Evolutionary conservation across 2,888 invertebrate species (phyloP), one percentile per base, ranked within the genome.

Genomic region (Lochmaea crataegi): DNA sequence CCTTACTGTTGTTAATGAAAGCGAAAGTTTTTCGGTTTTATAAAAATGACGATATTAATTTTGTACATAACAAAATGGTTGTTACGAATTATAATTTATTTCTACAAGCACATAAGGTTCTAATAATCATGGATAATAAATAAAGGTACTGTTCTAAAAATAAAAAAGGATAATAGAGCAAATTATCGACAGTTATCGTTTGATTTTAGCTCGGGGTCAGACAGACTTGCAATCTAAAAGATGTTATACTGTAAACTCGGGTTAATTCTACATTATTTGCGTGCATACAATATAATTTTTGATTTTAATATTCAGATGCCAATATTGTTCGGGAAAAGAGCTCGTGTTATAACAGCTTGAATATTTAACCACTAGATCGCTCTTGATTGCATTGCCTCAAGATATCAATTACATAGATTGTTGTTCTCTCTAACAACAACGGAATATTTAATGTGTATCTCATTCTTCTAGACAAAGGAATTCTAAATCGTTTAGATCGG

Each of bases 321-420:
- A 85, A 86, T 86, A 86, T 85, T 85, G 86, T 85, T 82, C 85
- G 81, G 81, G 82, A 83, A 83, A 83, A 82, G 81, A 80, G 82
- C 81, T 83, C 82, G 82, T 81, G 82, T 80, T 81, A 79, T 82
- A 84, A 83, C 83, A 84, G 82, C 84, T 84, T 84, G 85, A 84
- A 85, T 85, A 85, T 85, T 86, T 85, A 84, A 85, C 84, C 84
- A 83, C 84, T 84, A 85, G 85, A 85, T 86, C 83, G 85, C 77
- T 83, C 82, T 83, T 85, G 86, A 86, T 86, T 86, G 84, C 85
- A 84, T 81, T 81, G 87, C 87, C 87, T 78, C 82, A 81, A 86
- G 87, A 86, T 85, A 86, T 86, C 86, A 87, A 87, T 86, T 87
- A 87, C 85, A 86, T 86, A 85, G 86, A 86, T 86, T 85, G 86